phyloP scores from a whole-genome alignment of 2,113 vertebrate species.

The Mastomys coucha region DNA sequence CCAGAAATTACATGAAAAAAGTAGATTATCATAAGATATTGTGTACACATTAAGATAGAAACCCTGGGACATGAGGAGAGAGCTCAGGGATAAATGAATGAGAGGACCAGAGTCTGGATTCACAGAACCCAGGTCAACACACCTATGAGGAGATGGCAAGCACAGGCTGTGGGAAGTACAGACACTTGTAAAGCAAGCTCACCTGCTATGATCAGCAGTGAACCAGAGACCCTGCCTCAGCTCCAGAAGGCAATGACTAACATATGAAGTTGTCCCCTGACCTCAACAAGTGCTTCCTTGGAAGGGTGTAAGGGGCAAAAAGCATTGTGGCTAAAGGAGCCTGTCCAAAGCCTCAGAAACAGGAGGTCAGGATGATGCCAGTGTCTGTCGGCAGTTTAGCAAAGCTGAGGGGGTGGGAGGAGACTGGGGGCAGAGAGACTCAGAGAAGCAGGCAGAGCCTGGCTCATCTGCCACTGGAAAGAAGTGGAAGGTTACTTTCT shows the following conservation, averaged over 20 bases:
- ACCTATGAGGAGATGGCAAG: not conserved
- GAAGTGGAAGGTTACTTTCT: not conserved
- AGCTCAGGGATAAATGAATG: not conserved
- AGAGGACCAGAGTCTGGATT: not conserved
- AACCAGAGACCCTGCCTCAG: not conserved
- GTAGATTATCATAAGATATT: not conserved
- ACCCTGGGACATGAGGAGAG: not conserved
- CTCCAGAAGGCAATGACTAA: not conserved
- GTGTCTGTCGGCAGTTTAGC: not conserved
- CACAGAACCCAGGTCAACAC: not conserved
- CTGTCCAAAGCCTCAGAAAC: not conserved
- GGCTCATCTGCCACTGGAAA: not conserved
- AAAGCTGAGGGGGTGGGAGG: not conserved
- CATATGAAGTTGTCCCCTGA: not conserved
- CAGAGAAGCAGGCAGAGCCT: not conserved
- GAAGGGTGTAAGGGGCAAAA: not conserved
- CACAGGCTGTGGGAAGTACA: not conserved
- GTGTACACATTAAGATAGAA: not conserved
- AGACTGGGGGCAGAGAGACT: not conserved
- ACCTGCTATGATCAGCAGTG: not conserved
- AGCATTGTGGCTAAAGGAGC: not conserved
- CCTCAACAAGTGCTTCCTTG: not conserved
- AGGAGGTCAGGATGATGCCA: not conserved
- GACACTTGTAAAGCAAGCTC: too few relatives aligned
- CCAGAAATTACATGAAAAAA: not conserved